phyloP scores from a whole-genome alignment of 2,888 invertebrate genomes.

The Tachina fera region DNA sequence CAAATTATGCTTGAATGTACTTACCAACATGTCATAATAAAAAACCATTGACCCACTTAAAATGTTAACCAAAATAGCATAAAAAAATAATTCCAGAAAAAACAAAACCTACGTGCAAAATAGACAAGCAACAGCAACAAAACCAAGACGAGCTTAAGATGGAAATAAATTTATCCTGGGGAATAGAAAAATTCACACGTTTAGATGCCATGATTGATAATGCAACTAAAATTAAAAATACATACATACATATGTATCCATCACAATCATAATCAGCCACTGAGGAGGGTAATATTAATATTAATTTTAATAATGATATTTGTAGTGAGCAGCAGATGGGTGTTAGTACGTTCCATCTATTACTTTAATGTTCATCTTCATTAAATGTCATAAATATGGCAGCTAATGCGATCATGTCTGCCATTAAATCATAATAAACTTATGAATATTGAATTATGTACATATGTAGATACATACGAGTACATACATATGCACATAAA shows the following conservation, averaged over 20 bases:
- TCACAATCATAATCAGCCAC: not conserved
- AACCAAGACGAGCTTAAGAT: not conserved
- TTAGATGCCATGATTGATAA: slow-evolving; percentile 12
- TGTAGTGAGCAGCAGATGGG: not conserved
- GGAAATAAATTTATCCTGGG: not conserved
- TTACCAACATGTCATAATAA: slow-evolving; percentile 57
- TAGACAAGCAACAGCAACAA: slow-evolving; percentile 12
- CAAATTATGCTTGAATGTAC: slow-evolving; percentile 29
- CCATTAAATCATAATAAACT: slow-evolving; percentile 13
- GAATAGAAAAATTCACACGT: slow-evolving; percentile 57
- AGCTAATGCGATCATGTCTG: slow-evolving; percentile 2
- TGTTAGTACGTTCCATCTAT: not conserved
- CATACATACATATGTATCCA: too few relatives aligned
- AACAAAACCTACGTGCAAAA: slow-evolving; percentile 33
- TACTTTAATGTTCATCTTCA: slow-evolving; percentile 13
- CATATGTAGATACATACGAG: too few relatives aligned
- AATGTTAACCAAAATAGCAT: slow-evolving; percentile 63
- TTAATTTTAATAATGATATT: not conserved
- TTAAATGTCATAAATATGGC: slow-evolving; percentile 25
- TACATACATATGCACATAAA: too few relatives aligned
- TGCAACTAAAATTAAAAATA: not conserved
- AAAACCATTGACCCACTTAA: slow-evolving; percentile 69
- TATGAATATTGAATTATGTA: not conserved
- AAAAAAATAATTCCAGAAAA: slow-evolving; percentile 3
- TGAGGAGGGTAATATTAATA: not conserved